Evolutionary conservation across 2,888 invertebrate genomes (phyloP), one percentile per base, ranked within the genome.

Genomic region (Brenthis daphne): DNA sequence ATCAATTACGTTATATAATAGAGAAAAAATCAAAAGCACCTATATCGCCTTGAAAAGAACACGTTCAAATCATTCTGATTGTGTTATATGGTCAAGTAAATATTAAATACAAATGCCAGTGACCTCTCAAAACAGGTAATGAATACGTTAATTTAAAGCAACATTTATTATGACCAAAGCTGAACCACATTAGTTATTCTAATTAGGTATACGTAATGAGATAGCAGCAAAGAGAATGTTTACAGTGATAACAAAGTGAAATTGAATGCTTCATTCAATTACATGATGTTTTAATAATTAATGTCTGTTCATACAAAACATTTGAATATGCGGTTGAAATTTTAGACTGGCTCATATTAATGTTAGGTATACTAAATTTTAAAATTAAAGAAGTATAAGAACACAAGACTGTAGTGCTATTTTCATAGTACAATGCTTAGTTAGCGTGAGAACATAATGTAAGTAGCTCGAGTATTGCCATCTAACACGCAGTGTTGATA

Each of bases 151-250:
- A 69, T 60, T 51, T 50, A 50, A 50, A 60, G 48, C 48, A 58
- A 55, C 55, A 51, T 69, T 60, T 60, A 47, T 56, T 61, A 69
- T 61, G 68, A 50, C 64, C 67, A 64, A 70, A 70, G 56, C 64
- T 65, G 68, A 24, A 51, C 58, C 65, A 50, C 65, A 69, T 72
- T 67, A 69, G 64, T 67, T 67, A 72, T 69, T 72, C 69, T 72
- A 72, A 72, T 72, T 69, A 67, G 61, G 20, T 67, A 58, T 67
- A 65, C 65, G 43, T 69, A 63, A 67, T 67, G 69, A 69, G 65
- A 69, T 67, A 67, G 60, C 56, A 64, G 48, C 70, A 70, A 63
- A 67, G 61, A 64, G 69, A 72, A 54, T 72, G 67, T 72, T 72
- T 67, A 55, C 67, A 61, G 50, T 70, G 58, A 72, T 67, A 72